Conservation (phyloP, 2,888 invertebrate species). For the Scaptomyza cyrtandrae region DNA sequence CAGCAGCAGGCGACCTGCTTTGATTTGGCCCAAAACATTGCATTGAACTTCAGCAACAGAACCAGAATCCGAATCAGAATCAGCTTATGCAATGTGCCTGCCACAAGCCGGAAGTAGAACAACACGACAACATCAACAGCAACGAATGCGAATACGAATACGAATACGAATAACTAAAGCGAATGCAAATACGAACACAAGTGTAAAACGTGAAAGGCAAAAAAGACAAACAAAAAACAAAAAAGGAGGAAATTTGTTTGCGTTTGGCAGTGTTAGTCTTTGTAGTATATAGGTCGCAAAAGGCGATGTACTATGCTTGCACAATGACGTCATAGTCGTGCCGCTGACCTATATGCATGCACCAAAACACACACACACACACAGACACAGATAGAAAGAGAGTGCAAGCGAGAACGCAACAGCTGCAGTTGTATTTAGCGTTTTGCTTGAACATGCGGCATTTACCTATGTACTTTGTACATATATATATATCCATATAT, state of each 20-base stretch:
- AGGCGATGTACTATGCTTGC: slow-evolving; percentile 45
- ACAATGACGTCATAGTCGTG: slow-evolving; percentile 70
- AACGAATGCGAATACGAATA: slow-evolving; percentile 1
- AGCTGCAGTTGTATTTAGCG: slow-evolving; percentile 35
- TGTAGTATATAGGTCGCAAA: slow-evolving; percentile 64
- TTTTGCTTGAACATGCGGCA: slow-evolving; percentile 25
- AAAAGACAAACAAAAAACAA: neutral
- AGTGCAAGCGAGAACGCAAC: slow-evolving; percentile 24
- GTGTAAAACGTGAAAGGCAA: slow-evolving; percentile 11
- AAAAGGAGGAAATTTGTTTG: slow-evolving; percentile 7
- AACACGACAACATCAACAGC: slow-evolving; percentile 20
- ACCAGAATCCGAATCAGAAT: slow-evolving; percentile 1
- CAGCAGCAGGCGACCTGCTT: slow-evolving; percentile 43
- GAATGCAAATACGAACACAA: slow-evolving; percentile 16
- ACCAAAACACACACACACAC: slow-evolving; percentile 9
- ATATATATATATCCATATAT: neutral
- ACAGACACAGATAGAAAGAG: neutral
- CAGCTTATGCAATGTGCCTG: slow-evolving; percentile 59
- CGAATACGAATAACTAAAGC: slow-evolving; percentile 7
- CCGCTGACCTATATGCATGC: slow-evolving; percentile 71
- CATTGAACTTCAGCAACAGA: slow-evolving; percentile 65
- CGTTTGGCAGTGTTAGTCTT: slow-evolving; percentile 21
- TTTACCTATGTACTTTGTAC: slow-evolving; percentile 29
- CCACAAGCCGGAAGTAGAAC: slow-evolving; percentile 40
- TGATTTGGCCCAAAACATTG: slow-evolving; percentile 55